Conservation (phyloP, 2,113 vertebrate genomes). For the Recurvirostra avosetta region DNA sequence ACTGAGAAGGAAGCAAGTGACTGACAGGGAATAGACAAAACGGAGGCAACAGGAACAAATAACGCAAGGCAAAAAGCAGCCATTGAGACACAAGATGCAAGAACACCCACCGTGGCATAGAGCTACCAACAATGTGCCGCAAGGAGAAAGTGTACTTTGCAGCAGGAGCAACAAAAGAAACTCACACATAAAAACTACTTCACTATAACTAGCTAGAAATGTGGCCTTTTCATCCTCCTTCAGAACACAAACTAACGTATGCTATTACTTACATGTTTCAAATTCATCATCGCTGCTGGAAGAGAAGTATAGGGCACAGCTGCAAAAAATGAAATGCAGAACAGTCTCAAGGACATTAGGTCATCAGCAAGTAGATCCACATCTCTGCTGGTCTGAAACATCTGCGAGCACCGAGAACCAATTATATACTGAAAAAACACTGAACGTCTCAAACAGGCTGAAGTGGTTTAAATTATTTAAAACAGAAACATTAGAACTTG, state of each 20-base stretch:
- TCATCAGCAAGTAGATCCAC: neutral
- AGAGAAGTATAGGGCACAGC: neutral
- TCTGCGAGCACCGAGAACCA: fast-evolving
- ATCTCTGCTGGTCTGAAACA: neutral
- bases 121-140: neutral
- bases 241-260: neutral
- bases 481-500: neutral
- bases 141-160: neutral
- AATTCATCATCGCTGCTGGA: slow-evolving; percentile 75
- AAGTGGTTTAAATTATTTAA: neutral
- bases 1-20: neutral
- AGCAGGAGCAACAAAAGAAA: neutral
- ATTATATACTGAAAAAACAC: neutral
- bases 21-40: neutral
- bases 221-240: neutral
- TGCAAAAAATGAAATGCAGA: neutral
- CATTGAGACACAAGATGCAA: neutral
- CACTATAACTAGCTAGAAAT: fast-evolving
- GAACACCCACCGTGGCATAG: neutral
- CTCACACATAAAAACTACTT: fast-evolving
- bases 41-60: neutral
- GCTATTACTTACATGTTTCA: slow-evolving; percentile 76
- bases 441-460: fast-evolving
- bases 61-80: neutral
- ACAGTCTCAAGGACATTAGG: neutral